phyloP scores from a whole-genome alignment of 2,888 invertebrate species.

The Chamaedrilus cognettii region DNA sequence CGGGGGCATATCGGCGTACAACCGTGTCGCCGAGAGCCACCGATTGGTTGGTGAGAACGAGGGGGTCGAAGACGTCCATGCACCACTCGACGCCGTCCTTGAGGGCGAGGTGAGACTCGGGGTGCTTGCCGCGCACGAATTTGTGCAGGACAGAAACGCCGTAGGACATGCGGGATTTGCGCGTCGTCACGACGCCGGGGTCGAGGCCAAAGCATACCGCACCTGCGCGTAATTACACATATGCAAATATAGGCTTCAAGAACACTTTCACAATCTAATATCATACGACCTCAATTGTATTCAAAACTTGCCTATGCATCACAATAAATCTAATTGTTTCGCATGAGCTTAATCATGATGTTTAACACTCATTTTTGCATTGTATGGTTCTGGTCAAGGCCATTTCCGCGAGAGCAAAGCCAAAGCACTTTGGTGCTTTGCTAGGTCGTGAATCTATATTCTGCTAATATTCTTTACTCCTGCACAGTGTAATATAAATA shows the following conservation, averaged over 20 bases:
- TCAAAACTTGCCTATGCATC: too few species aligned
- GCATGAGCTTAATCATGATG: too few species aligned
- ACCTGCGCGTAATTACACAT: conserved; percentile 56
- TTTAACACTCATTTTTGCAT: too few species aligned
- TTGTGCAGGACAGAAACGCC: conserved; percentile 65
- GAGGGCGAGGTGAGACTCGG: conserved; percentile 57
- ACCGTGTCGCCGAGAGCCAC: conserved; percentile 64
- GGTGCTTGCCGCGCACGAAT: conserved; percentile 60
- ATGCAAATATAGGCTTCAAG: not conserved
- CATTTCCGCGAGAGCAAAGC: too few species aligned
- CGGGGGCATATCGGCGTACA: conserved; percentile 64
- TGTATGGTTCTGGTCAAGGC: too few species aligned
- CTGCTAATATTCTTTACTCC: too few species aligned
- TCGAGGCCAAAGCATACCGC: conserved; percentile 65
- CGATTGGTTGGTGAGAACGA: conserved; percentile 62
- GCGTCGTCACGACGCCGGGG: conserved; percentile 62
- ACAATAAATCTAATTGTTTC: too few species aligned
- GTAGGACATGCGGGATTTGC: conserved; percentile 64
- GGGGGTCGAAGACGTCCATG: conserved; percentile 64
- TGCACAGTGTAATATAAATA: too few species aligned
- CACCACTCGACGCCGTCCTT: conserved; percentile 64
- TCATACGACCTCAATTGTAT: too few species aligned
- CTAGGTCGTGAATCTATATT: too few species aligned
- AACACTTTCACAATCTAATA: too few species aligned
- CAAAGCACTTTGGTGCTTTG: too few species aligned